A percentile compares a stretch with the other conserved stretches of the same genome.
Conservation (phyloP, 2,113 vertebrate species). For the human (Homo sapiens) region GRCh38 chr3:172009001-172009500, state of each 20-base stretch:
- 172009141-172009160: neutral
- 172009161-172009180: neutral
- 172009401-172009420: neutral
- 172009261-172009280: neutral
- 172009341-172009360: neutral
- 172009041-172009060: neutral
- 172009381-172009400: neutral
- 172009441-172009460: neutral
- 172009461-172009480: neutral
- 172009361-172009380: neutral
- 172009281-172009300: slow-evolving; percentile 8
- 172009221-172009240: neutral
- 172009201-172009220: neutral
- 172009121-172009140: neutral
- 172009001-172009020: slow-evolving; percentile 24
- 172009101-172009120: neutral
- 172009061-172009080: neutral
- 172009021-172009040: neutral
- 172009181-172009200: neutral
- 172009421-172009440: neutral
- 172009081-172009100: neutral
- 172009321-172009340: neutral
- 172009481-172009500: neutral
- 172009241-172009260: slow-evolving; percentile 3
- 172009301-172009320: neutral